Evolutionary conservation across 2,888 invertebrate species (phyloP).

Genomic region (Lycaena phlaeas): DNA sequence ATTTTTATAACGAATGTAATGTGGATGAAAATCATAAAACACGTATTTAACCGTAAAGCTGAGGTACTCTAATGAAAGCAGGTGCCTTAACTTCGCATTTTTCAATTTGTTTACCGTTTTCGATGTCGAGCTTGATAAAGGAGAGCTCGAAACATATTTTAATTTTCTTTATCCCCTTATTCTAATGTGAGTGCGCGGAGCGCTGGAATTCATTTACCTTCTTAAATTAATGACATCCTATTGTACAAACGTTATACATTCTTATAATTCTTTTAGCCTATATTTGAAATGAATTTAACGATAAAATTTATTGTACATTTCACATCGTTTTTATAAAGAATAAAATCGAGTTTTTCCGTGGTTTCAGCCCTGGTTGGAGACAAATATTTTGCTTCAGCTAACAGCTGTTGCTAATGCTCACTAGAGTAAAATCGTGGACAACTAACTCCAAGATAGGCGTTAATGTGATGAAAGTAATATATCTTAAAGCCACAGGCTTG

Average conservation of each 20-base stretch:
- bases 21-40: too few species aligned
- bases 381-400: too few species aligned
- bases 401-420: too few species aligned
- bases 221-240: constrained; percentile 7
- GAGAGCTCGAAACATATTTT: constrained; percentile 10
- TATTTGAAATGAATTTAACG: background rate
- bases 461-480: too few species aligned
- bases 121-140: constrained; percentile 8
- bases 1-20: too few species aligned
- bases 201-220: constrained; percentile 10
- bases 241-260: background rate
- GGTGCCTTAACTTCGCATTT: constrained; percentile 3
- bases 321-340: too few species aligned
- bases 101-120: constrained; percentile 9
- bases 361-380: too few species aligned
- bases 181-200: constrained; percentile 8
- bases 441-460: too few species aligned
- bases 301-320: too few species aligned
- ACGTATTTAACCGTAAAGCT: constrained; percentile 12
- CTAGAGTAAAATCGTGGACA: too few species aligned
- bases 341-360: too few species aligned
- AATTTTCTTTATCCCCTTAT: constrained; percentile 11
- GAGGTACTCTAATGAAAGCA: constrained; percentile 1
- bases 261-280: background rate
- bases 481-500: too few species aligned